These are phyloP conservation scores for Andrena haemorrhoa DNA, from an alignment of 2,888 invertebrate genomes.

Conservation along the genomic window DNA sequence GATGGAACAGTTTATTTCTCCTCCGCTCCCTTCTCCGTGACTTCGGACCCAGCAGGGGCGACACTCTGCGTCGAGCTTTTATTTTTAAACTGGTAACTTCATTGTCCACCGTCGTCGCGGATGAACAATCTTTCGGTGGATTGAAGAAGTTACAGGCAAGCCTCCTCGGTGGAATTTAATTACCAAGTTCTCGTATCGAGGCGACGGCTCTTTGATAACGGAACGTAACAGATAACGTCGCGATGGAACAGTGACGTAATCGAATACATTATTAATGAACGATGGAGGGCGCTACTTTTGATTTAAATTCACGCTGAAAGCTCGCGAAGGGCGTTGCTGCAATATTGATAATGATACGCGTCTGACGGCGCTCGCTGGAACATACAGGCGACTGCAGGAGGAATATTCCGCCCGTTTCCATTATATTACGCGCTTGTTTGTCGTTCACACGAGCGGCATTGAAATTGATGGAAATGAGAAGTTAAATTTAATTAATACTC, in stretches of 20 bases:
- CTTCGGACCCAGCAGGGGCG: neutral
- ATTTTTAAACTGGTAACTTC: neutral
- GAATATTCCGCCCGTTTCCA: too few species aligned
- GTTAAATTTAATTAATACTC: neutral
- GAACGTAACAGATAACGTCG: neutral
- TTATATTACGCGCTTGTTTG: too few species aligned
- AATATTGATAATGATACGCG: too few species aligned
- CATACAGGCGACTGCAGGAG: too few species aligned
- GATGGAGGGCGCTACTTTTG: neutral
- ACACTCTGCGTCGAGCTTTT: neutral
- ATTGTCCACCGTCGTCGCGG: neutral
- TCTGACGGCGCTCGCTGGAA: too few species aligned
- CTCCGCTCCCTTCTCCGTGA: neutral
- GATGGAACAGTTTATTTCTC: conserved; percentile 31
- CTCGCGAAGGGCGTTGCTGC: neutral
- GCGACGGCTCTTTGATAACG: neutral
- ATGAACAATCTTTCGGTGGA: neutral
- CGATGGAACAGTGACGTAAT: neutral
- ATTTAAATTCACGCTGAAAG: neutral
- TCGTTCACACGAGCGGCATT: too few species aligned
- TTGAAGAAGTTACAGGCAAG: neutral
- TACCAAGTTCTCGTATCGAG: neutral
- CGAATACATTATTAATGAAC: conserved; percentile 2
- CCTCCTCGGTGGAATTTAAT: neutral
- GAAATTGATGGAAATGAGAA: too few species aligned